Evolutionary conservation across 2,797 vertebrate genomes (phyloP).

Genomic region (Eulemur coronatus): DNA sequence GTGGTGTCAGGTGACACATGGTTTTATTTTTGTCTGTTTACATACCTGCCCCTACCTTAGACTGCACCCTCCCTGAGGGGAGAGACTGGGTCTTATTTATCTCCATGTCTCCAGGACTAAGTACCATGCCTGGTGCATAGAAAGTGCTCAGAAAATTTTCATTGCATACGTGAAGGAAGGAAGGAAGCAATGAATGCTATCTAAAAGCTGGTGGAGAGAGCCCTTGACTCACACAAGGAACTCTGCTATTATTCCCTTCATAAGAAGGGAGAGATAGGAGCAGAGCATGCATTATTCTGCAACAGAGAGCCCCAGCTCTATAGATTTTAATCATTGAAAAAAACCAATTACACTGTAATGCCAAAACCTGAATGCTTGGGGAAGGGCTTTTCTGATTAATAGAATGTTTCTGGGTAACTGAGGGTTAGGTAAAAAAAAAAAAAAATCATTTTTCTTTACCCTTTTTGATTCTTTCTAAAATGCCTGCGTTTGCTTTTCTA

Average conservation of each 20-base stretch:
- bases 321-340: constrained; percentile 43
- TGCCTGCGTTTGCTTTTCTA: constrained; percentile 21
- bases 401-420: constrained; percentile 35
- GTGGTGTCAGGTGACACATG: neutral
- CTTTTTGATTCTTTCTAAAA: constrained; percentile 39
- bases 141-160: neutral
- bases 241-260: neutral
- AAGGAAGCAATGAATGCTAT: neutral
- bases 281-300: constrained; percentile 1
- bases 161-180: neutral
- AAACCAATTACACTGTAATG: neutral
- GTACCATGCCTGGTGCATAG: neutral
- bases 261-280: neutral
- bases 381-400: constrained; percentile 45
- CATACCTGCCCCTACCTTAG: neutral
- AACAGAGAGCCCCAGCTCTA: neutral
- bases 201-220: constrained; percentile 11
- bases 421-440: neutral
- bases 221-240: neutral
- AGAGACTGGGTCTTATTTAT: neutral
- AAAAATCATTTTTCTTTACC: neutral
- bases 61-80: neutral
- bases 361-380: constrained; percentile 6
- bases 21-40: constrained; percentile 4
- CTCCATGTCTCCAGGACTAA: neutral